Evolutionary conservation across 2,888 invertebrate species (phyloP), one percentile per base, ranked within the genome.

Genomic region (Tetramorium bicarinatum): DNA sequence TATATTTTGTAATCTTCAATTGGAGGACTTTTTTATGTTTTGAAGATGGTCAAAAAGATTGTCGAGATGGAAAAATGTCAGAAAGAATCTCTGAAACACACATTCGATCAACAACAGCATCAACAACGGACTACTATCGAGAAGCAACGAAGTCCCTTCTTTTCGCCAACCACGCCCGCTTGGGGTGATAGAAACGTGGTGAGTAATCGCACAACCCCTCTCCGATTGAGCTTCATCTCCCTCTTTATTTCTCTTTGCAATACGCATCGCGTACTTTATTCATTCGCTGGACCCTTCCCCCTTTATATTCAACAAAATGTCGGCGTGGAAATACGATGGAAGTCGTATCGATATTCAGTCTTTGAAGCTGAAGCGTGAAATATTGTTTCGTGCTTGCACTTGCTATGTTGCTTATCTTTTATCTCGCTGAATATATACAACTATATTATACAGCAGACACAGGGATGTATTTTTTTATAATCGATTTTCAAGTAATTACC

Each of bases 241-340:
- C 71, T 56, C 41, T 41, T 74, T 59, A 59, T 25, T 41, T 29
- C n/a, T 61, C 61, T 44, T 44, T n/a, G 4, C 44, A 61, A 83
- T 52, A 72, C 52, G n/a, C 8, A 29, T 56, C 41, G 41, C 41
- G 59, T 59, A 74, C 74, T 61, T 44, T 74, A 72, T 44, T 59
- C 25, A 74, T 74, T 74, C 59, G 41, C 72, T 74, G 44, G 54
- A 83, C 47, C 74, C 69, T 41, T 76, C 59, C 29, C 74, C 29
- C 34, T 82, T 54, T 54, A 47, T 66, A 38, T 41, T 41, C 52
- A 41, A 66, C 66, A 77, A 77, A 94, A 95, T 77, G 75, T 76
- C 75, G 67, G 25, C 25, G 34, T 34, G 21, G 41, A 54, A 75
- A 47, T 74, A 29, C 61, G 25, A 66, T 54, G 69, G 67, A 67